A percentile compares a stretch with the other conserved stretches of the same genome.
Conservation (phyloP, 2,113 vertebrate species). For the Thalassarche chlororhynchos region DNA sequence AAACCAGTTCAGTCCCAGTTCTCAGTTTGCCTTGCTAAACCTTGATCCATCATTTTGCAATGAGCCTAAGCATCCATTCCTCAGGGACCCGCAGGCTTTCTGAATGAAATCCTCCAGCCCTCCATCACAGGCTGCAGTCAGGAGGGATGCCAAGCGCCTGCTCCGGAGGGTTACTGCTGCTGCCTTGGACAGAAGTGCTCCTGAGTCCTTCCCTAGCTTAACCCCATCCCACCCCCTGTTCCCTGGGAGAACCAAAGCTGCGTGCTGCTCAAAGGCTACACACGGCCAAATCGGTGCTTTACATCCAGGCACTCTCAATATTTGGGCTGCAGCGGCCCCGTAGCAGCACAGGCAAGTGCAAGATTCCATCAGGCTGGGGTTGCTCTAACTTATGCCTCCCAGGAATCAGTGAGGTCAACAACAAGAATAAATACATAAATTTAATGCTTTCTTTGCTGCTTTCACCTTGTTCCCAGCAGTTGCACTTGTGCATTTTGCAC, state of each 20-base stretch:
- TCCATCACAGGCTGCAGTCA: not conserved
- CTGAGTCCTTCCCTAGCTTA: not conserved
- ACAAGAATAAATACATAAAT: not conserved
- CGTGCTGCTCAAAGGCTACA: not conserved
- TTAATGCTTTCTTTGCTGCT: not conserved
- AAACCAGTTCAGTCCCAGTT: not conserved
- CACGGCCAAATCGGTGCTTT: fast-evolving
- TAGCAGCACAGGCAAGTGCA: not conserved
- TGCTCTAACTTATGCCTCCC: not conserved
- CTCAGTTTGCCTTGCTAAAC: not conserved
- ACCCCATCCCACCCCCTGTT: not conserved
- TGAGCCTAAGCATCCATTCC: not conserved
- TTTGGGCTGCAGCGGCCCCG: fast-evolving
- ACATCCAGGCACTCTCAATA: not conserved
- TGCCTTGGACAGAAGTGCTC: not conserved
- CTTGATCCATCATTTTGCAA: not conserved
- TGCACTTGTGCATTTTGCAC: not conserved
- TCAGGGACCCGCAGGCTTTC: not conserved
- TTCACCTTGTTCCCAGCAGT: not conserved
- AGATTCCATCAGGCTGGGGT: not conserved
- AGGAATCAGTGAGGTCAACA: not conserved
- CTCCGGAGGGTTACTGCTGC: not conserved
- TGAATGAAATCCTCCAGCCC: not conserved
- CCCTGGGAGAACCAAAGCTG: not conserved
- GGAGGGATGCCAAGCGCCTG: not conserved